phyloP scores from a whole-genome alignment of 2,888 invertebrate species.

The Trypoxylon attenuatum region DNA sequence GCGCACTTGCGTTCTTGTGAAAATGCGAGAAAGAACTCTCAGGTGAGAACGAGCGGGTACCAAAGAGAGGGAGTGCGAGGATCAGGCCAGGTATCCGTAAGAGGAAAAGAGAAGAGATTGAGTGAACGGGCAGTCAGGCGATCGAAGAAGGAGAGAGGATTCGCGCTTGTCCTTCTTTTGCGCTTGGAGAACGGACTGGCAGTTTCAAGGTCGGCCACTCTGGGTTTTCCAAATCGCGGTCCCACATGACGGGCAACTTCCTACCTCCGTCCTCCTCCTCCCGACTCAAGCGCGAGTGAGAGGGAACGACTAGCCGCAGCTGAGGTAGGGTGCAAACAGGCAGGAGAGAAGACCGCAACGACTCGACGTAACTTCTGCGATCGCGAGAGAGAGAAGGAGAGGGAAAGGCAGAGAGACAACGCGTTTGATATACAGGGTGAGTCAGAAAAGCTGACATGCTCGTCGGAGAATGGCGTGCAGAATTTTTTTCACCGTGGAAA shows the following conservation, averaged over 20 bases:
- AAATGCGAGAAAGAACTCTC: slow-evolving; percentile 13
- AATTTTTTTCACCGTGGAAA: neutral
- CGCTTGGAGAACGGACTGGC: slow-evolving; percentile 47
- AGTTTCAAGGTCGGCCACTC: slow-evolving; percentile 67
- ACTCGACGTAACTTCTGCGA: slow-evolving; percentile 31
- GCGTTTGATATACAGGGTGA: slow-evolving; percentile 33
- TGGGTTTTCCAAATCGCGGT: slow-evolving; percentile 69
- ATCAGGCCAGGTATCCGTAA: neutral
- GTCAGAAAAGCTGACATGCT: slow-evolving; percentile 29
- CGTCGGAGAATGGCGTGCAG: slow-evolving; percentile 10
- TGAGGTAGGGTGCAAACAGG: slow-evolving; percentile 5
- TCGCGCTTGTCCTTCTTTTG: slow-evolving; percentile 40
- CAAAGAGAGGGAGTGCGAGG: neutral
- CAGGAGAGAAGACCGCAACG: slow-evolving; percentile 9
- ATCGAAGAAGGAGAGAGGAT: neutral
- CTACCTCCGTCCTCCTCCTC: slow-evolving; percentile 63
- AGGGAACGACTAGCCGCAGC: neutral
- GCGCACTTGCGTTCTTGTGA: neutral
- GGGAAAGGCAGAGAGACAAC: slow-evolving; percentile 9
- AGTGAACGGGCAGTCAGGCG: neutral
- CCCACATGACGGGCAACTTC: slow-evolving; percentile 63
- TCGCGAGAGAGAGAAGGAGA: neutral
- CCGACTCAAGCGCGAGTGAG: slow-evolving; percentile 4
- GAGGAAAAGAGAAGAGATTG: neutral
- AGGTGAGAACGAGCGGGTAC: neutral